Conservation (phyloP, 2,888 invertebrate genomes). For the Flabesymbios commensalis region DNA sequence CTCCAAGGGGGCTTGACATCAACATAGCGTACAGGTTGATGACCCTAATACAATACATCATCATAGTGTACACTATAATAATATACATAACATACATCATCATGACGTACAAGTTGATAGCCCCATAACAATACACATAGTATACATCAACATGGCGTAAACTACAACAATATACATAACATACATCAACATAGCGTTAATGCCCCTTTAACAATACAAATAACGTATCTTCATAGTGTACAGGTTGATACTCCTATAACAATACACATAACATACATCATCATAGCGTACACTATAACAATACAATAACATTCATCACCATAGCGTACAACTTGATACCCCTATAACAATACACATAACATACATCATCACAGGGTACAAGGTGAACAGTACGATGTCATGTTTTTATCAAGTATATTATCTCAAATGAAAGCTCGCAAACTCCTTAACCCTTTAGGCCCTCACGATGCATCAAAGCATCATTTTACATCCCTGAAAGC, state of each 20-base stretch:
- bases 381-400: too few relatives aligned
- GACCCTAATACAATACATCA: constrained; percentile 38
- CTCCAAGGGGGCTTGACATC: too few relatives aligned
- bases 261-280: too few relatives aligned
- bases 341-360: neutral
- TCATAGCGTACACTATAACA: constrained; percentile 46
- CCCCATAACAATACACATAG: constrained; percentile 35
- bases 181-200: constrained; percentile 50
- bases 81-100: too few relatives aligned
- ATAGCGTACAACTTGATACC: neutral
- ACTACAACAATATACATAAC: neutral
- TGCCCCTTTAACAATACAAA: constrained; percentile 40
- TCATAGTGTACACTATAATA: neutral
- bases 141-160: neutral
- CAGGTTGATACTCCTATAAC: neutral
- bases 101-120: constrained; percentile 52
- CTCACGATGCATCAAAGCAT: too few relatives aligned
- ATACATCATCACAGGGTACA: constrained; percentile 51
- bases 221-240: neutral
- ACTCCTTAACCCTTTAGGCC: too few relatives aligned
- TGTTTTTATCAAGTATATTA: too few relatives aligned
- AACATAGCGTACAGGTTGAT: constrained; percentile 53
- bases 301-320: neutral
- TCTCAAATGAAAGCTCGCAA: neutral
- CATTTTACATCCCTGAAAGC: too few relatives aligned